Conservation (phyloP, 2,113 vertebrate genomes). For the Salvelinus alpinus region DNA sequence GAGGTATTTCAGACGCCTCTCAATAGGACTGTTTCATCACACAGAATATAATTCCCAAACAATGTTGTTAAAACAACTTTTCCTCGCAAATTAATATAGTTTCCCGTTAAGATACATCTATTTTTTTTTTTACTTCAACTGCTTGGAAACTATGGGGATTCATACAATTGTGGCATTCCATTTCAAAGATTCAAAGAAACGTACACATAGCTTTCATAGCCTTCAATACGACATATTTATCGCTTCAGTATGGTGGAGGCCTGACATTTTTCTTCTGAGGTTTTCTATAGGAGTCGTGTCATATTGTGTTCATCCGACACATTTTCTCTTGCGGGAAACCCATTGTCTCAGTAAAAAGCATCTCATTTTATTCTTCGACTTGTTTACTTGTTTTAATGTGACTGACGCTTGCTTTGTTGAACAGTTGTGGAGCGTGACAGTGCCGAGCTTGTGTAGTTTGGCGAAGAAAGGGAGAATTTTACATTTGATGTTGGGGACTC, state of each 20-base stretch:
- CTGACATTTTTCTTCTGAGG: constrained; percentile 36
- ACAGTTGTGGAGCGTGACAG: constrained; percentile 64
- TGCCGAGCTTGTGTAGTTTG: constrained; percentile 44
- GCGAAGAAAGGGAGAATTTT: constrained; percentile 59
- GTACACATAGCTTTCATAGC: constrained; percentile 54
- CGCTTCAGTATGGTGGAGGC: constrained; percentile 37
- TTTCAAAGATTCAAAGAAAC: constrained; percentile 39
- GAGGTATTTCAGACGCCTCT: background rate
- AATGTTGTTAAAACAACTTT: constrained; percentile 47
- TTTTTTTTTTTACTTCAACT: no score
- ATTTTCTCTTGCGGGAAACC: constrained; percentile 66
- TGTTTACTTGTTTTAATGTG: constrained; percentile 68
- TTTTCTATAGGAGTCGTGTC: constrained; percentile 54
- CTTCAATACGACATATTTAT: constrained; percentile 53
- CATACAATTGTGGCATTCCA: constrained; percentile 32
- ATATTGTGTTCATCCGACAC: constrained; percentile 62
- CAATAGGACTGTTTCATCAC: constrained; percentile 24
- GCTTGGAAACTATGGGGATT: constrained; percentile 15
- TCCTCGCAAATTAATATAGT: constrained; percentile 36
- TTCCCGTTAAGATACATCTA: no score
- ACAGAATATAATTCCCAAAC: constrained; percentile 6
- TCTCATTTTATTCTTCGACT: constrained; percentile 69
- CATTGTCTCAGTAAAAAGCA: constrained; percentile 69
- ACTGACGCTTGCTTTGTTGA: constrained; percentile 65
- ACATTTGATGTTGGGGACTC: constrained; percentile 66